These are phyloP conservation scores for Coremacera marginata DNA, from an alignment of 2,888 invertebrate species.

Conservation along the genomic window DNA sequence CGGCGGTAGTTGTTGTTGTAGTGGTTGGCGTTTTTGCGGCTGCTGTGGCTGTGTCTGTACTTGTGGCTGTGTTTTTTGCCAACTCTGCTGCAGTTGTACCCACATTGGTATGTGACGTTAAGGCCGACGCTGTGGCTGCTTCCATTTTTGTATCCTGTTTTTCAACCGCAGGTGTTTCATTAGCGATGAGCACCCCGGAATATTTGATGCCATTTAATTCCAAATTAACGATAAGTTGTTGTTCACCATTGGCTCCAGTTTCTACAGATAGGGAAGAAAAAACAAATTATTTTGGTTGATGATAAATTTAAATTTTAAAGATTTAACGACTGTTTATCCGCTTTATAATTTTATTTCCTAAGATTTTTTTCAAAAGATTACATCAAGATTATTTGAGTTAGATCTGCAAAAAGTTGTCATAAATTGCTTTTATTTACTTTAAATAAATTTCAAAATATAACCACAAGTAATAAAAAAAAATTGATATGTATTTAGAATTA, in stretches of 20 bases:
- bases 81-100: background rate
- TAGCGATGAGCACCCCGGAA: constrained; percentile 91
- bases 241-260: constrained; percentile 85
- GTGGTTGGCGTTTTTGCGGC: constrained; percentile 34
- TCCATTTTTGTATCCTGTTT: constrained; percentile 8
- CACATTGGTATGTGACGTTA: background rate
- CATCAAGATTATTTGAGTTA: too few species aligned
- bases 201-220: constrained; percentile 96
- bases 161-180: constrained; percentile 46
- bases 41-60: constrained; percentile 34
- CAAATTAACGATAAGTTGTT: constrained; percentile 93
- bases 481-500: too few species aligned
- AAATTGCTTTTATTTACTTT: too few species aligned
- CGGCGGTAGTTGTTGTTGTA: constrained; percentile 29
- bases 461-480: too few species aligned
- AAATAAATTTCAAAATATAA: too few species aligned
- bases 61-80: background rate
- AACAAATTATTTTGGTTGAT: background rate
- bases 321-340: background rate
- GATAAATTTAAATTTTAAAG: background rate
- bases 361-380: too few species aligned
- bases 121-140: background rate
- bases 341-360: too few species aligned
- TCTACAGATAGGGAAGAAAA: constrained; percentile 71
- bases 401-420: too few species aligned